Conservation (phyloP, 2,113 vertebrate species). For the Phylloscopus whistleri region DNA sequence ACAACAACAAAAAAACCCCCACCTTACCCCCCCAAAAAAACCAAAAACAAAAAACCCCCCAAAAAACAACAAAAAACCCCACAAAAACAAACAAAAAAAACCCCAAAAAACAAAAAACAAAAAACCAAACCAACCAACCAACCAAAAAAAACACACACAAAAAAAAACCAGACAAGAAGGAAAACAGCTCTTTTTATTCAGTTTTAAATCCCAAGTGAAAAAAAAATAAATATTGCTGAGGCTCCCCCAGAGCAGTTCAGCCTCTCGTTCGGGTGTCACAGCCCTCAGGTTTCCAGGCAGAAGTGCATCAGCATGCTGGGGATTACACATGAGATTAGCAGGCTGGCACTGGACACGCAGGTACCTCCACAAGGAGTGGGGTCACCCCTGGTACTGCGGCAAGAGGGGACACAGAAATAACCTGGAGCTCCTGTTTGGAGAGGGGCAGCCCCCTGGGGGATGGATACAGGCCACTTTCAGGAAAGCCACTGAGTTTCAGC, state of each 20-base stretch:
- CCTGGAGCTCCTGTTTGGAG: not conserved
- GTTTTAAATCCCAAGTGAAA: not conserved
- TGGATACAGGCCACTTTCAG: rapidly evolving
- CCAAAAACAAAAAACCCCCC: no score
- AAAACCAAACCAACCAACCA: not conserved
- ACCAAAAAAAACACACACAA: no score
- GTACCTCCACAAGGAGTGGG: not conserved
- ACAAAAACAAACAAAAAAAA: no score
- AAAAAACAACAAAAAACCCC: no score
- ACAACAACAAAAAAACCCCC: no score
- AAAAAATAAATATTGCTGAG: not conserved
- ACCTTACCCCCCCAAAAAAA: no score
- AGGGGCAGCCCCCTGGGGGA: not conserved
- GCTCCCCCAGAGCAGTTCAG: not conserved
- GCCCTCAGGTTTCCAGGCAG: not conserved
- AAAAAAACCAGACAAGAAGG: not conserved
- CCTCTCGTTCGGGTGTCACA: not conserved
- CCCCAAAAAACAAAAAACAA: no score
- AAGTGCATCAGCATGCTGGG: not conserved
- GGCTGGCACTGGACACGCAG: rapidly evolving
- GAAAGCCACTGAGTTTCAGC: not conserved
- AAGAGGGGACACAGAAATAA: not conserved
- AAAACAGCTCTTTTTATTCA: not conserved
- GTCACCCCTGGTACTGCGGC: not conserved
- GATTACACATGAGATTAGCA: not conserved